These are phyloP conservation scores for Drosophila sproati DNA, from an alignment of 1,140 invertebrate species.

Conservation along the genomic window DNA sequence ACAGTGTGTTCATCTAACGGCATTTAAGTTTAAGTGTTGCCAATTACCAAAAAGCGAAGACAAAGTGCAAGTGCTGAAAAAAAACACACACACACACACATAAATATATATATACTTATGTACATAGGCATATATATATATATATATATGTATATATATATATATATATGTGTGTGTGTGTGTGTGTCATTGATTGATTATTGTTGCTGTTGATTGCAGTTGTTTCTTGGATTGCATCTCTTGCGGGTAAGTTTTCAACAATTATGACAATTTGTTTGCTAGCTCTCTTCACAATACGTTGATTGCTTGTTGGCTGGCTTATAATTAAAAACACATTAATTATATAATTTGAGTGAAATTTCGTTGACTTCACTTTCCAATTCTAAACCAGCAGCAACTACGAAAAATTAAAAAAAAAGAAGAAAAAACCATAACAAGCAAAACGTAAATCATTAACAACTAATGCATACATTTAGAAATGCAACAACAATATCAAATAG, in stretches of 20 bases:
- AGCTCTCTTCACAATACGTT: background rate
- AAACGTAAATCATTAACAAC: constrained; percentile 73
- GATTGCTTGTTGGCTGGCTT: constrained; percentile 29
- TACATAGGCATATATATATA: background rate
- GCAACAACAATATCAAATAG: constrained; percentile 28
- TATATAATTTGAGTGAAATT: constrained; percentile 80
- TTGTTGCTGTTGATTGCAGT: constrained; percentile 32
- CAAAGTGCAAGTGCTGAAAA: constrained; percentile 64
- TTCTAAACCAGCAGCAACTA: constrained; percentile 54
- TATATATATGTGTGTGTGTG: constrained; percentile 6
- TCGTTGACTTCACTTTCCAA: constrained; percentile 67
- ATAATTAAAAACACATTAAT: constrained; percentile 76
- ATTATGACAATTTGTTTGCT: constrained; percentile 22
- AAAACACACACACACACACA: constrained; percentile 20
- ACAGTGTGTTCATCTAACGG: constrained; percentile 46
- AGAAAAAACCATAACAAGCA: constrained; percentile 42
- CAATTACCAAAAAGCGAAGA: constrained; percentile 36
- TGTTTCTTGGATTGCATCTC: constrained; percentile 26
- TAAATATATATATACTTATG: background rate
- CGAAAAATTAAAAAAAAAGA: constrained; percentile 6
- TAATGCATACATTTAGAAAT: constrained; percentile 57
- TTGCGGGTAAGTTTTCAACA: constrained; percentile 46
- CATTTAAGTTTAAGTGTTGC: constrained; percentile 33
- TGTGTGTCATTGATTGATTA: constrained; percentile 56
- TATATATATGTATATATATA: constrained; percentile 4